Evolutionary conservation across 2,113 vertebrate species (phyloP).

Genomic region (Elanoides forficatus): DNA sequence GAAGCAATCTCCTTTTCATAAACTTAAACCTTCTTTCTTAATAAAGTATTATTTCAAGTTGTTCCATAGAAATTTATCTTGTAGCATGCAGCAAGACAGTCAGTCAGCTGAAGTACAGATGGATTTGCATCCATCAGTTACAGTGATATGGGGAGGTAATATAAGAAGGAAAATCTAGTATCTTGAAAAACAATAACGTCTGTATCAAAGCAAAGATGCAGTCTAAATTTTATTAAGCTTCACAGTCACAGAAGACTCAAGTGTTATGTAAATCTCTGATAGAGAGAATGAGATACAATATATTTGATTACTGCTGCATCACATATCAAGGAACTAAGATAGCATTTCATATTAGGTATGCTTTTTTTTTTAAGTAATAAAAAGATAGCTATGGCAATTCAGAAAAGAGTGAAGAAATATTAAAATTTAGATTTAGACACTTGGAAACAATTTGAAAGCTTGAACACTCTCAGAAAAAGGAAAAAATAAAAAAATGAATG

Average conservation of each 20-base stretch:
- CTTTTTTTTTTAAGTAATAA: neutral
- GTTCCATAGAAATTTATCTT: neutral
- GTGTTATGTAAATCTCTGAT: neutral
- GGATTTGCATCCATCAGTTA: constrained; percentile 1
- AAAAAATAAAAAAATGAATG: neutral
- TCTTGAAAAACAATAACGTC: neutral
- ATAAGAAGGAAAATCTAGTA: neutral
- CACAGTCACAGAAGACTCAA: neutral
- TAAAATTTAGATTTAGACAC: neutral
- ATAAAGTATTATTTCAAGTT: neutral
- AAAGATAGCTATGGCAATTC: neutral
- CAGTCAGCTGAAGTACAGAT: neutral
- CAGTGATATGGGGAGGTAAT: neutral
- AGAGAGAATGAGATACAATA: neutral
- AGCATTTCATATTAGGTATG: neutral
- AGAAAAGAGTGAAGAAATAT: neutral
- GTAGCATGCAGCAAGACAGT: neutral
- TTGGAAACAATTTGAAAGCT: neutral
- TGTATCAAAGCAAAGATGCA: constrained; percentile 11
- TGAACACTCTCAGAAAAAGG: neutral
- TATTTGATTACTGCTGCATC: neutral
- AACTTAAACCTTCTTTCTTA: neutral
- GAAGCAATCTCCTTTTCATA: neutral
- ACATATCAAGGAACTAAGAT: neutral
- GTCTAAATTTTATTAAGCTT: constrained; percentile 22